Evolutionary conservation across 2,888 invertebrate genomes (phyloP), one percentile per base, ranked within the genome.

Genomic region (Teleogryllus oceanicus): DNA sequence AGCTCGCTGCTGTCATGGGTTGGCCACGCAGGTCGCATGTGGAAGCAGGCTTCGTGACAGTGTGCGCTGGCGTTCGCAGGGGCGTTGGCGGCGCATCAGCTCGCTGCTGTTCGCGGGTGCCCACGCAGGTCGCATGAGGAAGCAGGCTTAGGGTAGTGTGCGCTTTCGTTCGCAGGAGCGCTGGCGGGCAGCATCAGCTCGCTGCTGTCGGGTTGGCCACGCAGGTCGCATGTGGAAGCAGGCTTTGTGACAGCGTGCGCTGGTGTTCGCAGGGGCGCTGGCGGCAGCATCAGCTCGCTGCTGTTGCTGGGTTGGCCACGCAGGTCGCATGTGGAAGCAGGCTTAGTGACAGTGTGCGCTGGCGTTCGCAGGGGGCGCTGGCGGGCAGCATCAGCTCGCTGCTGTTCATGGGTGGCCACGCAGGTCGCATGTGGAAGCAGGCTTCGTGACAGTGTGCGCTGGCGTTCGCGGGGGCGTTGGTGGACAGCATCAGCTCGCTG

Each of bases 301-400:
- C 18, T 37, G 18, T 37, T 37, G 11, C 20, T 24, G 49, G 50
- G 77, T 11, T 77, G 77, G 77, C n/a, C 24, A 21, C 21, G 21
- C 21, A 21, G 21, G 21, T 21, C 21, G 24, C 24, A 24, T 24
- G 24, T 3, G 24, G 24, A 24, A 74, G 74, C 18, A 10, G 18
- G n/a, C n/a, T 18, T 21, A 21, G 21, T 21, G 74, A 74, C 4
- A 10, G n/a, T 10, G 20, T 10, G 20, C 20, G 20, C 5, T 74
- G 76, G 16, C 37, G 18, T 21, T 76, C 13, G 76, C 76, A 77
- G 77, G 77, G 77, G 2, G 77, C 77, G 10, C 77, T 77, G 49
- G 37, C 12, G 12, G 77, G 77, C 12, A 49, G 49, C 11, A n/a
- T 37, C 11, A 49, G 49, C 49, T 49, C 49, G n/a, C 37, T 77